phyloP scores from a whole-genome alignment of 1,140 invertebrate species.

The Pararge aegeria region DNA sequence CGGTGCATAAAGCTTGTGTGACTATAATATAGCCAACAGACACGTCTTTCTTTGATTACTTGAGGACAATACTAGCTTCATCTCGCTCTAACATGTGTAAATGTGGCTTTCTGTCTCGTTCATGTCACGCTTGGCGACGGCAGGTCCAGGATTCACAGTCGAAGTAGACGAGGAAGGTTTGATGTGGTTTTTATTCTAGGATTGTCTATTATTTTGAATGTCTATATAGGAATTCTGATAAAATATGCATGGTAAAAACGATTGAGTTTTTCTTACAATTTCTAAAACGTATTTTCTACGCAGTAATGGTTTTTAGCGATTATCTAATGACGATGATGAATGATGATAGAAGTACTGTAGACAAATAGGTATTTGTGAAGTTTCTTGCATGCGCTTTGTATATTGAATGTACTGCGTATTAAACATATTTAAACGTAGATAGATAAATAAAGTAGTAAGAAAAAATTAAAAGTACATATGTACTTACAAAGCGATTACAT shows the following conservation, averaged over 20 bases:
- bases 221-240: background rate
- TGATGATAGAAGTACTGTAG: background rate
- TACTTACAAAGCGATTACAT: no score
- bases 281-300: conserved; percentile 2
- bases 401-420: no score
- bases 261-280: background rate
- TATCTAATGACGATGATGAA: no score
- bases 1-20: no score
- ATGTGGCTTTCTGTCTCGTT: conserved; percentile 74
- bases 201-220: conserved; percentile 33
- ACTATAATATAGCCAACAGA: background rate
- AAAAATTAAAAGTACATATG: no score
- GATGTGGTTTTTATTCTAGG: conserved; percentile 50
- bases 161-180: conserved; percentile 76
- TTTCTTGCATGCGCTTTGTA: background rate
- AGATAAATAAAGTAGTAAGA: no score
- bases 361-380: background rate
- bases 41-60: conserved; percentile 9
- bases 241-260: background rate
- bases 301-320: background rate
- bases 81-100: conserved; percentile 75
- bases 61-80: conserved; percentile 39
- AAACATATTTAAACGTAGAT: background rate
- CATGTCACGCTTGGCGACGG: conserved; percentile 59
- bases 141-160: conserved; percentile 70